phyloP scores from a whole-genome alignment of 2,797 vertebrate genomes.

The Capromys pilorides region DNA sequence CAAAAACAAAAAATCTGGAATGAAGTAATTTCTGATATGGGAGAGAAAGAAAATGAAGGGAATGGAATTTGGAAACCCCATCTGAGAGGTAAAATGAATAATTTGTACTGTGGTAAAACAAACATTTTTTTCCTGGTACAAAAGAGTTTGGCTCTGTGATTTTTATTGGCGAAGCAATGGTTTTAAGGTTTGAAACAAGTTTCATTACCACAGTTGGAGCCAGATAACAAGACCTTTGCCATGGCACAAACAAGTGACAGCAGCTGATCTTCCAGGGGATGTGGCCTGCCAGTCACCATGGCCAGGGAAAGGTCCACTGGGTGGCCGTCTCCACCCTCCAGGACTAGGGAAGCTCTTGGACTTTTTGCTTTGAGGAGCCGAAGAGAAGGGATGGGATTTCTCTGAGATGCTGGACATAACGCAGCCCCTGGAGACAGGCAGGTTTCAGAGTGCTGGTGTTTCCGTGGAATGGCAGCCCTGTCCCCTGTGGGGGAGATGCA shows the following conservation, averaged over 20 bases:
- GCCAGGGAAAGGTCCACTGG: neutral
- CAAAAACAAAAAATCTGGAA: neutral
- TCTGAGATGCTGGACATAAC: neutral
- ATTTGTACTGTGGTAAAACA: neutral
- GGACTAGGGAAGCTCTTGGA: neutral
- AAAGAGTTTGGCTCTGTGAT: neutral
- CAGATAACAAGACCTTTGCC: neutral
- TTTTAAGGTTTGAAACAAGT: slow-evolving; percentile 13
- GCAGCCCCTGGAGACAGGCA: neutral
- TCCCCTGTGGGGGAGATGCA: rapidly evolving
- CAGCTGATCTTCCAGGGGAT: neutral
- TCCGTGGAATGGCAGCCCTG: neutral
- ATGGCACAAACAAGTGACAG: neutral
- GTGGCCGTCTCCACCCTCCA: rapidly evolving
- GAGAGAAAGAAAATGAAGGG: neutral
- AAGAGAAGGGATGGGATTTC: neutral
- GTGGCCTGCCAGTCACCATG: rapidly evolving
- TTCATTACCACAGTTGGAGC: neutral
- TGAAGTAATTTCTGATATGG: neutral
- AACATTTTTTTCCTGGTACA: neutral
- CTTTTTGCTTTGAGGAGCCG: neutral
- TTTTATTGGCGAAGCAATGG: neutral
- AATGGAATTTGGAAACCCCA: neutral
- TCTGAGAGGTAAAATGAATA: neutral
- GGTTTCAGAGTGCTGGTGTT: neutral